Conservation (phyloP, 2,797 vertebrate genomes). For the Linurgus olivaceus region DNA sequence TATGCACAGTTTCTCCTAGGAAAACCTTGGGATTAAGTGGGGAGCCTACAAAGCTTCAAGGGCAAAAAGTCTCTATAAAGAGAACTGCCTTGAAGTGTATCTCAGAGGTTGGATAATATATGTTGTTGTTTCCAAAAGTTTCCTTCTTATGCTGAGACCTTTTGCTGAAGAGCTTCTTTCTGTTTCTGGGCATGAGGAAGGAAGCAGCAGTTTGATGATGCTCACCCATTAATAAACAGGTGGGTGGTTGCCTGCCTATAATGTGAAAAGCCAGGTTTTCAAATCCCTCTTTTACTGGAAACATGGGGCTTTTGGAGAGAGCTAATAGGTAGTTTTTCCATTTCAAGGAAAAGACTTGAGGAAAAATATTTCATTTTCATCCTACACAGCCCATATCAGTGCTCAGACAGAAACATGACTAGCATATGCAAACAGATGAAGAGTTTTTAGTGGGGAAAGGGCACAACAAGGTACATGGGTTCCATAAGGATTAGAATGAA, state of each 20-base stretch:
- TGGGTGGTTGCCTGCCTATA: neutral
- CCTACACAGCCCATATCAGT: neutral
- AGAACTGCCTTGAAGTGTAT: neutral
- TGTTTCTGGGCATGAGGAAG: neutral
- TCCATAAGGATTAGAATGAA: neutral
- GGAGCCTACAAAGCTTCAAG: neutral
- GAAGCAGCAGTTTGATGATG: neutral
- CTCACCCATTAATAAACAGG: neutral
- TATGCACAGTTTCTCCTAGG: neutral
- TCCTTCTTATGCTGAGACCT: neutral
- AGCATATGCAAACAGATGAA: neutral
- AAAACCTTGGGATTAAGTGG: neutral
- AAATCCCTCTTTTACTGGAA: neutral
- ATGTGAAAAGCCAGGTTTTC: neutral
- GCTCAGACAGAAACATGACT: neutral
- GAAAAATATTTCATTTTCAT: neutral
- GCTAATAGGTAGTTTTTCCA: neutral
- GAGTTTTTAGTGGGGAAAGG: neutral
- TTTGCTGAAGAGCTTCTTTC: neutral
- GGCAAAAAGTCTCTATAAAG: neutral
- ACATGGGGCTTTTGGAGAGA: neutral
- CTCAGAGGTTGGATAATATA: neutral
- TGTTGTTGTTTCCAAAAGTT: neutral
- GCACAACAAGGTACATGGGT: neutral
- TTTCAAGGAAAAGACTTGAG: neutral